A percentile compares a stretch with the other conserved stretches of the same genome.
Conservation (phyloP, 1,140 invertebrate genomes). For the Coenobita brevimanus region DNA sequence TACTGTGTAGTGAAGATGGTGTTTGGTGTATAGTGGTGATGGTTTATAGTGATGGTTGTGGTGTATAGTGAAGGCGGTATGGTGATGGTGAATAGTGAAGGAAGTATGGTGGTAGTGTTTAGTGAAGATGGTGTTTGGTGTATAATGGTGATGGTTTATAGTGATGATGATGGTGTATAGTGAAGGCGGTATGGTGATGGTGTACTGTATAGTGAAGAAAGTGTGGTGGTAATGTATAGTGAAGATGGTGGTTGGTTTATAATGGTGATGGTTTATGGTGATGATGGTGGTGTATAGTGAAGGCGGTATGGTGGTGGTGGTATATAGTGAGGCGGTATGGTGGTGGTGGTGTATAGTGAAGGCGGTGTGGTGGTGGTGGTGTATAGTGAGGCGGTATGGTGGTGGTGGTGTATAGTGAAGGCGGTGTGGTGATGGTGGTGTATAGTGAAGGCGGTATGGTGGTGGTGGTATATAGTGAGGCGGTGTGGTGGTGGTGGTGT, state of each 20-base stretch:
- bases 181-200: not conserved
- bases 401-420: not conserved
- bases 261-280: not conserved
- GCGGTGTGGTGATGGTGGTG: too few species aligned
- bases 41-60: too few species aligned
- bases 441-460: too few species aligned
- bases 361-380: not conserved
- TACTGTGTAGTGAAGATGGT: too few species aligned
- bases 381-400: not conserved
- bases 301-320: not conserved
- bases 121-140: not conserved
- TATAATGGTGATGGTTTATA: not conserved
- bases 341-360: not conserved
- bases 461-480: too few species aligned
- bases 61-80: too few species aligned
- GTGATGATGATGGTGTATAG: not conserved
- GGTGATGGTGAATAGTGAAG: too few species aligned
- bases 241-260: not conserved
- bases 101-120: not conserved
- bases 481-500: too few species aligned
- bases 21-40: too few species aligned
- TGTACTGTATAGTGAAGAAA: not conserved
- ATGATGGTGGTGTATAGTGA: not conserved
- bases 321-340: not conserved
- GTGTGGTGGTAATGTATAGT: not conserved